Conservation (phyloP, 2,113 vertebrate genomes). For the Corythornis vintsioides region DNA sequence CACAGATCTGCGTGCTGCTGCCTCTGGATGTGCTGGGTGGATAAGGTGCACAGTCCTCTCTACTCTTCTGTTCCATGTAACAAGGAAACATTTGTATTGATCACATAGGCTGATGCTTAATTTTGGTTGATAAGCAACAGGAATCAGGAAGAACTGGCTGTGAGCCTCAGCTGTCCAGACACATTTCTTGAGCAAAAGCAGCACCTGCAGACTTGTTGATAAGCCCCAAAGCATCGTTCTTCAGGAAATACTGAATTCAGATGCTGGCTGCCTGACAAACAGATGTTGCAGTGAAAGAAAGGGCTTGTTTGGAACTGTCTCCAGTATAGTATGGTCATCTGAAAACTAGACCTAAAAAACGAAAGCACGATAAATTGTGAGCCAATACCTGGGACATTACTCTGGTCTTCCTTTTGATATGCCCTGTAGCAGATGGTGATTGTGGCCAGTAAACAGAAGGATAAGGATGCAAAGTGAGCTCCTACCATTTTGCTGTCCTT, state of each 20-base stretch:
- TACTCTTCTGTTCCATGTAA: background rate
- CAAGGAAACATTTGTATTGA: background rate
- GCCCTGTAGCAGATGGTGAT: background rate
- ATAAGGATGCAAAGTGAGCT: background rate
- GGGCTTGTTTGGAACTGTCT: background rate
- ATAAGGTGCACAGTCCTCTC: background rate
- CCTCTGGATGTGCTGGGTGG: background rate
- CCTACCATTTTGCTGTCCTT: background rate
- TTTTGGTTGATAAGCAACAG: background rate
- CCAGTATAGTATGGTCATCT: background rate
- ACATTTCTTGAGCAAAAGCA: background rate
- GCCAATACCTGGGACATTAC: background rate
- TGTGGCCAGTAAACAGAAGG: background rate
- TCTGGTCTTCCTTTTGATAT: background rate
- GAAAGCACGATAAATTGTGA: background rate
- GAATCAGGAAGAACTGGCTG: background rate
- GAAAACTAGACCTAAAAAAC: background rate
- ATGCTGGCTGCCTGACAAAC: constrained; percentile 18
- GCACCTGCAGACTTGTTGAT: constrained; percentile 2
- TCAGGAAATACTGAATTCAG: background rate
- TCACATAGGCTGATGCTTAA: background rate
- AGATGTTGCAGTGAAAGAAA: background rate
- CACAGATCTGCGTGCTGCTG: fast-evolving
- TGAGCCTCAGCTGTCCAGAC: background rate
- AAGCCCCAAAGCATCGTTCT: background rate